Base-by-base conservation (phyloP, 2,797 vertebrate genomes). In the Acomys russatus region DNA sequence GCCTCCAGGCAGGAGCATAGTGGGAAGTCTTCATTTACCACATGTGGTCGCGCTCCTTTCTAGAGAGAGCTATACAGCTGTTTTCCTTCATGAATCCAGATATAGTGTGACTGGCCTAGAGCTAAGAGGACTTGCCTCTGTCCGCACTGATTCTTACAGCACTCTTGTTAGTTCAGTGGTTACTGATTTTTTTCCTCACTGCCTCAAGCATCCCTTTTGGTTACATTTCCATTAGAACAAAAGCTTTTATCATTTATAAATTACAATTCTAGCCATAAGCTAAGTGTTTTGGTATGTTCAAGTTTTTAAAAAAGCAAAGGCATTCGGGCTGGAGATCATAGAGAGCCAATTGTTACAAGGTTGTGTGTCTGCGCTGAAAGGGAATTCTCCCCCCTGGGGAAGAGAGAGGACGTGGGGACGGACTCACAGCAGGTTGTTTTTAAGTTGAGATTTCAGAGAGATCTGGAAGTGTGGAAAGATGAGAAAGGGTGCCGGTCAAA, bases 221-320 rank as follows among this genome's bases (percentile, higher is more conserved):
- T 35, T 64, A 61, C 30, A 61, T 35, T 88, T 51, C 11, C 44
- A 14, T 30, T 76, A 68, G 71, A 80, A 84, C 86, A 73, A 88
- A 90, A 73, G 20, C 28, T 38, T 51, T 51, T 25, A 78, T 76
- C 28, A 22, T 22, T 68, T 91, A 86, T 30, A 64, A 70, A 33
- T 91, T 88, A 85, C 68, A 84, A 76, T 91, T 76, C 33, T 94
- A 76, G 11, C 3, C 54, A n/a, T 82, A 95, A 94, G 4, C 25
- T 68, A 71, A n/a, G 12, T 79, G 3, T 84, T 82, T 89, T 73
- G 68, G 35, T 25, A 54, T 92, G 6, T 38, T 5, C 15, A 73
- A 12, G 12, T 10, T 38, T 77, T 64, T 35, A 80, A 82, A 76
- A 59, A n/a, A 79, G 59, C 51, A 38, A 49, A 49, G 6, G 56